phyloP scores from a whole-genome alignment of 2,113 vertebrate species.

The Leptosomus discolor region DNA sequence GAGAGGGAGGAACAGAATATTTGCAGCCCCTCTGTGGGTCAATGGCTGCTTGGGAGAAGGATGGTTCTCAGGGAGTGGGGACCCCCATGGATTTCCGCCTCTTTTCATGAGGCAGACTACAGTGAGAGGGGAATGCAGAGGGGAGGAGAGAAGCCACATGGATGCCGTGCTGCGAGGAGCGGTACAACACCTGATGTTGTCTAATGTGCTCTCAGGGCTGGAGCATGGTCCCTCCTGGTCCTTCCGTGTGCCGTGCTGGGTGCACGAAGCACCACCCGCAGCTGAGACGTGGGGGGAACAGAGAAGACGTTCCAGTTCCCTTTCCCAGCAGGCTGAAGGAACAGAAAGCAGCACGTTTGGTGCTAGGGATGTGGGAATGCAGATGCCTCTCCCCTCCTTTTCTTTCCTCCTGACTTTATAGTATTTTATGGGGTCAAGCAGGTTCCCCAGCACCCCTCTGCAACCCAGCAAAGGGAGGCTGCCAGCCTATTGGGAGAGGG shows the following conservation, averaged over 20 bases:
- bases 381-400: background rate
- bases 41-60: background rate
- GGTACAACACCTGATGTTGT: background rate
- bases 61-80: background rate
- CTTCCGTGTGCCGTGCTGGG: background rate
- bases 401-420: background rate
- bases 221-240: fast-evolving
- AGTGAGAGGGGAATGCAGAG: background rate
- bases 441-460: background rate
- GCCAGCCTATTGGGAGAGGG: background rate
- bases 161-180: fast-evolving
- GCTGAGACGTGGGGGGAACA: background rate
- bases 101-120: background rate
- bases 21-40: background rate
- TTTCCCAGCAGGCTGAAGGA: background rate
- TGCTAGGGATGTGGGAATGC: background rate
- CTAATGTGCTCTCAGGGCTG: background rate
- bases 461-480: background rate
- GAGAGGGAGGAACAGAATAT: background rate
- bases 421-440: background rate
- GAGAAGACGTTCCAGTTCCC: background rate
- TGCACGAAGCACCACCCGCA: background rate
- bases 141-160: background rate
- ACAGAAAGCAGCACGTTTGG: background rate
- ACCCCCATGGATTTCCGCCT: background rate